phyloP scores from a whole-genome alignment of 2,113 vertebrate genomes.

The Amphiprion ocellaris region DNA sequence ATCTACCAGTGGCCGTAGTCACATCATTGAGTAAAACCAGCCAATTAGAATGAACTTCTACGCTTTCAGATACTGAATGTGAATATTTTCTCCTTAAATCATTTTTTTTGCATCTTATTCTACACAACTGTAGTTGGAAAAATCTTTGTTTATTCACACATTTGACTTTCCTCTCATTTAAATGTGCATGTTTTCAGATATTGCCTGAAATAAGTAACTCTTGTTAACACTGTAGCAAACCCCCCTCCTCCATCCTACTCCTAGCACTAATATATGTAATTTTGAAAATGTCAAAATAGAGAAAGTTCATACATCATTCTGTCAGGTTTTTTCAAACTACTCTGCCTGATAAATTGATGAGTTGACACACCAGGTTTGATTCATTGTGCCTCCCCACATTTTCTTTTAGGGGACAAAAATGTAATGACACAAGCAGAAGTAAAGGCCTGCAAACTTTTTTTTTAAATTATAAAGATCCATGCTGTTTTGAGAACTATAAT shows the following conservation, averaged over 20 bases:
- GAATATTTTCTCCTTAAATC: background rate
- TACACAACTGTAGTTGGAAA: background rate
- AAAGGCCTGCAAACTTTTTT: conserved; percentile 7
- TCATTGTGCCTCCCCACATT: conserved; percentile 11
- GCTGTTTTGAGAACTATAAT: conserved; percentile 22
- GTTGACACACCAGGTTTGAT: conserved; percentile 1
- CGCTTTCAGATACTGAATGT: background rate
- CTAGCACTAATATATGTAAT: background rate
- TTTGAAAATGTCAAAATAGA: conserved; percentile 34
- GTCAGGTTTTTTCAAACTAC: conserved; percentile 13
- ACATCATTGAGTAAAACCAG: background rate
- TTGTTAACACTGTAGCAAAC: background rate
- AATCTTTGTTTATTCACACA: background rate
- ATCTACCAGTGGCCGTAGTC: background rate
- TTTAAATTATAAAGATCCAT: background rate
- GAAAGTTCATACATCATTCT: conserved; percentile 10
- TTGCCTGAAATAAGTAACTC: no score
- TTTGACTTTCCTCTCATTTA: background rate
- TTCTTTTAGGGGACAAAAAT: conserved; percentile 7
- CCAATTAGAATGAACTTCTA: background rate
- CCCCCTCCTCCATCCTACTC: background rate
- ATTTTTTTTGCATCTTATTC: background rate
- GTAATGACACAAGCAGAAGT: conserved; percentile 20
- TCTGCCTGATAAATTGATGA: conserved; percentile 12
- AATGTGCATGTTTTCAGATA: background rate